phyloP scores from a whole-genome alignment of 2,888 invertebrate genomes.

The Morpho helenor region DNA sequence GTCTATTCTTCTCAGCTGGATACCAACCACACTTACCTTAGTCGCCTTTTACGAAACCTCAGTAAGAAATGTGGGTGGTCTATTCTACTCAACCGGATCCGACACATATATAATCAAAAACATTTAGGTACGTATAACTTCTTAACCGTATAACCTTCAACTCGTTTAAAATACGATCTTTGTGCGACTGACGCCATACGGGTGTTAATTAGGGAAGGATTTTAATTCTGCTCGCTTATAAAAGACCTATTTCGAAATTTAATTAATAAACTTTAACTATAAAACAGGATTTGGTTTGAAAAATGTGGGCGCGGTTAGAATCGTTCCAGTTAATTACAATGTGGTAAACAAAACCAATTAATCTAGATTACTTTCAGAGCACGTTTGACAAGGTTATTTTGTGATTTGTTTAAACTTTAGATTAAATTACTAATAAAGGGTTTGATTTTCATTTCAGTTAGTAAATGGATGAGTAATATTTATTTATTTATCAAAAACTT shows the following conservation, averaged over 20 bases:
- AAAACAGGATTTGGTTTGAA: neutral
- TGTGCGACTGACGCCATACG: neutral
- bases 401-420: no score
- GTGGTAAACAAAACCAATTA: constrained; percentile 7
- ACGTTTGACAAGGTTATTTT: neutral
- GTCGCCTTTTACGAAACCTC: no score
- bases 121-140: no score
- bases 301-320: constrained; percentile 5
- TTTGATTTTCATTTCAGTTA: no score
- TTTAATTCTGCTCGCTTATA: neutral
- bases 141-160: neutral
- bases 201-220: constrained; percentile 2
- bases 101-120: no score
- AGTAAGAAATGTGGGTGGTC: no score
- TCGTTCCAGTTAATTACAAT: constrained; percentile 4
- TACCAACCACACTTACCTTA: no score
- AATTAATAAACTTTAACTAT: constrained; percentile 1
- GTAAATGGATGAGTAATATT: no score
- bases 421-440: no score
- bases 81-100: no score
- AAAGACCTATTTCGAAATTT: neutral
- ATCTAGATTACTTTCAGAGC: constrained; percentile 5
- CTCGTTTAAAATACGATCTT: neutral
- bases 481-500: no score
- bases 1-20: no score